Evolutionary conservation across 2,888 invertebrate species (phyloP), one percentile per base, ranked within the genome.

Genomic region (Spatulosminthurus flaviceps): DNA sequence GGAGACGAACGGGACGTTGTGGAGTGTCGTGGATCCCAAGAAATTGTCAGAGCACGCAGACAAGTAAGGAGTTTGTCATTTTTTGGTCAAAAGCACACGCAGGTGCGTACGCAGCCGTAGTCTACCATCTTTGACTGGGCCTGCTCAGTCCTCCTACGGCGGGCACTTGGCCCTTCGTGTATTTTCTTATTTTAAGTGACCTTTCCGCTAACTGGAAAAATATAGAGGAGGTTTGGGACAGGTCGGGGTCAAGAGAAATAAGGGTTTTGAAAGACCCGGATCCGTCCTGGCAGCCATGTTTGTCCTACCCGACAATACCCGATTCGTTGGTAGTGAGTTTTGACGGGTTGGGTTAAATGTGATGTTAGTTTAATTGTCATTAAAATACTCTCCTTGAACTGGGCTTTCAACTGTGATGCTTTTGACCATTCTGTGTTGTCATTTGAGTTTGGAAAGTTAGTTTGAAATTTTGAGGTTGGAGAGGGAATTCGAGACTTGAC

Each of bases 21-120:
- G 41, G 21, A 41, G 34, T 70, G 21, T 21, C 41, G 5, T 16
- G 24, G 70, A 41, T 22, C 41, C 1, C 13, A 41, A 29, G 70
- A 70, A 70, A 70, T 70, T 70, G 70, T 70, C 70, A n/a, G 16
- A 41, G 51, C 51, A 69, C 41, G 75, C 80, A 79, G 81, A 79
- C 82, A 82, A 80, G 82, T 81, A 79, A 80, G 80, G 82, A 82
- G 81, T 81, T 81, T 82, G 80, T 81, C 81, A 81, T 80, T 82
- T 82, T 82, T 82, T 70, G 41, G 70, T 41, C 70, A 70, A 70
- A 70, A 70, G 34, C 83, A 74, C 93, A 94, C 94, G 93, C 94
- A 95, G 94, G 95, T 95, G 94, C 95, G 94, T 94, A 95, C 95
- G 95, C 95, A 95, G 95, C 91, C 94, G 94, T 94, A 93, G 92